A percentile compares a stretch with the other conserved stretches of the same genome.
Conservation (phyloP, 2,888 invertebrate genomes). For the Onthophagus sagittarius region DNA sequence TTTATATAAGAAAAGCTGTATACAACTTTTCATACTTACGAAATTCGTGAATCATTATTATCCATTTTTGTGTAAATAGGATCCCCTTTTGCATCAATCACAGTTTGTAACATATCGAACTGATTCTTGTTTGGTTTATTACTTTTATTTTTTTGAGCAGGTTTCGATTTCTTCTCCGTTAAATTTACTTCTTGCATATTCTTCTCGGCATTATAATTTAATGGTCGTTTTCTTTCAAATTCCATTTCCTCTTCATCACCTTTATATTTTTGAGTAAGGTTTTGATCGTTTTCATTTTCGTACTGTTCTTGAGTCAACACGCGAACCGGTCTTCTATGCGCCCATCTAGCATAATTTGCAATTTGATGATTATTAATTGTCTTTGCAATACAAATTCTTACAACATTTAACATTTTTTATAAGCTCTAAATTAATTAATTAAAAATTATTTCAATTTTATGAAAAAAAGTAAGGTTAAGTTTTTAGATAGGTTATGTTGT, state of each 20-base stretch:
- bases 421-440: not conserved
- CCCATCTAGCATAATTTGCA: slow-evolving; percentile 16
- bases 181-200: too few species aligned
- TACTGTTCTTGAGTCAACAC: slow-evolving; percentile 17
- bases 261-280: not conserved
- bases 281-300: not conserved
- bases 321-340: slow-evolving; percentile 16
- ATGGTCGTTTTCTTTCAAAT: not conserved
- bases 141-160: not conserved
- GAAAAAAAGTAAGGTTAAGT: not conserved
- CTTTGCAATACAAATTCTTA: not conserved
- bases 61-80: slow-evolving; percentile 60
- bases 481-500: not conserved
- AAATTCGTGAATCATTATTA: slow-evolving; percentile 58
- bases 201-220: too few species aligned
- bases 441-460: not conserved
- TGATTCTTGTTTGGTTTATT: slow-evolving; percentile 41
- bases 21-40: slow-evolving; percentile 45
- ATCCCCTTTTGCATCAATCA: slow-evolving; percentile 54
- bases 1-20: too few species aligned
- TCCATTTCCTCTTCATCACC: not conserved
- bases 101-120: slow-evolving; percentile 48
- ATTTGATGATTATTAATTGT: slow-evolving; percentile 6
- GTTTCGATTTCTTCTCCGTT: not conserved
- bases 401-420: slow-evolving; percentile 1